These are phyloP conservation scores for Podarcis raffonei DNA, from an alignment of 2,113 vertebrate species.

Conservation along the genomic window DNA sequence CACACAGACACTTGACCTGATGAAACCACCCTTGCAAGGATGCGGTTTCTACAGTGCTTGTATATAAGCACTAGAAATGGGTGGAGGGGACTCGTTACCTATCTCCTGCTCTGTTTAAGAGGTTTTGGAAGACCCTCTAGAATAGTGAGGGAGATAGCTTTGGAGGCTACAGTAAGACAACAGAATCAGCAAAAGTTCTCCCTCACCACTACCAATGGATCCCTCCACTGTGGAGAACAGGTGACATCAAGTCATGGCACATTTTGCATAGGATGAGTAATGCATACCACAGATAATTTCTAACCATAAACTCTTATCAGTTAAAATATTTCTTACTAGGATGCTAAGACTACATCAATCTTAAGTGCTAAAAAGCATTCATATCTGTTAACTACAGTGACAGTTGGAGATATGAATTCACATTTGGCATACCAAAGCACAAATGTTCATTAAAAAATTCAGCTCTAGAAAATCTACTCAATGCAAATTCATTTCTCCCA, in stretches of 20 bases:
- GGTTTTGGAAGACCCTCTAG: too few species aligned
- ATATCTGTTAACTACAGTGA: background rate
- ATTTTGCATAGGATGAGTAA: background rate
- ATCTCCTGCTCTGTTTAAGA: too few species aligned
- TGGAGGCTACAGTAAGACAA: too few species aligned
- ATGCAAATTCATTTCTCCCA: background rate
- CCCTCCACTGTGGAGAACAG: too few species aligned
- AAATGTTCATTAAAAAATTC: background rate
- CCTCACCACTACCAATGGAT: too few species aligned
- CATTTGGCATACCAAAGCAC: background rate
- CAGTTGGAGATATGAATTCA: background rate
- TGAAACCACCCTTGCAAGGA: background rate
- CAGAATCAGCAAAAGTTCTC: too few species aligned
- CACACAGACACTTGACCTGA: background rate
- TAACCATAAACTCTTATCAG: background rate
- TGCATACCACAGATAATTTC: background rate
- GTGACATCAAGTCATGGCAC: too few species aligned
- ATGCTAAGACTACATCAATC: too few species aligned
- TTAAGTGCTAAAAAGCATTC: background rate
- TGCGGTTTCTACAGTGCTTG: background rate
- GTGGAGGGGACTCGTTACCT: too few species aligned
- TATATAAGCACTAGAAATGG: background rate
- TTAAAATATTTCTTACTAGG: background rate
- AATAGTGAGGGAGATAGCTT: too few species aligned
- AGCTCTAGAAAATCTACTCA: background rate